These are phyloP conservation scores for Cettia cetti DNA, from an alignment of 2,113 vertebrate species.

Conservation along the genomic window DNA sequence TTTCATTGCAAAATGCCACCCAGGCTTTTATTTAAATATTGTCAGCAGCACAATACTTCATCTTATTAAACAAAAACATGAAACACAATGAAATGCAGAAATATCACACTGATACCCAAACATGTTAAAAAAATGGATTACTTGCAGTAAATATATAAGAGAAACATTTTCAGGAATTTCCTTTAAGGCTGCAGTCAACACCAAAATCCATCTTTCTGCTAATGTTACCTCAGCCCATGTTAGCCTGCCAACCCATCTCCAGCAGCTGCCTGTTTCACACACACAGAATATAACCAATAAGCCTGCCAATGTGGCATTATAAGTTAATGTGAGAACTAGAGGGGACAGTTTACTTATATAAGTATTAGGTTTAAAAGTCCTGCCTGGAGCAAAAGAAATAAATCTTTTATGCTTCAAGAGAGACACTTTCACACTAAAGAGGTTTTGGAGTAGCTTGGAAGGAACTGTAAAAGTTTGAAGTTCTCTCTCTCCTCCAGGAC, in stretches of 20 bases:
- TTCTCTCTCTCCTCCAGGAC: background rate
- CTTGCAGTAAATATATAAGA: background rate
- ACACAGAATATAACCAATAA: background rate
- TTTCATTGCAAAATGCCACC: slow-evolving; percentile 5
- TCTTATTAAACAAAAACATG: background rate
- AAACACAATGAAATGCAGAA: background rate
- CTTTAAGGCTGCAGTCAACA: background rate
- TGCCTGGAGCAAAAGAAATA: background rate
- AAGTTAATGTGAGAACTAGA: background rate
- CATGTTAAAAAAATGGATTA: fast-evolving
- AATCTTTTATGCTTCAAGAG: background rate
- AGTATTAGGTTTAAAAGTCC: background rate
- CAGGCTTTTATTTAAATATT: background rate
- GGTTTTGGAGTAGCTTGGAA: background rate
- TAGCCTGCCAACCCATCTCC: background rate
- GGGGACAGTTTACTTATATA: background rate
- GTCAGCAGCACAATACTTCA: background rate
- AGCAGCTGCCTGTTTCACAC: background rate
- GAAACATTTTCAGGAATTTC: background rate
- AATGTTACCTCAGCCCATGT: background rate
- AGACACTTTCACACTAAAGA: background rate
- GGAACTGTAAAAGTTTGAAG: background rate
- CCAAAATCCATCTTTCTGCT: background rate
- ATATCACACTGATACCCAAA: background rate
- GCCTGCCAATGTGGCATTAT: background rate